Conservation (phyloP, 2,888 invertebrate species). For the Galerucella pusilla region DNA sequence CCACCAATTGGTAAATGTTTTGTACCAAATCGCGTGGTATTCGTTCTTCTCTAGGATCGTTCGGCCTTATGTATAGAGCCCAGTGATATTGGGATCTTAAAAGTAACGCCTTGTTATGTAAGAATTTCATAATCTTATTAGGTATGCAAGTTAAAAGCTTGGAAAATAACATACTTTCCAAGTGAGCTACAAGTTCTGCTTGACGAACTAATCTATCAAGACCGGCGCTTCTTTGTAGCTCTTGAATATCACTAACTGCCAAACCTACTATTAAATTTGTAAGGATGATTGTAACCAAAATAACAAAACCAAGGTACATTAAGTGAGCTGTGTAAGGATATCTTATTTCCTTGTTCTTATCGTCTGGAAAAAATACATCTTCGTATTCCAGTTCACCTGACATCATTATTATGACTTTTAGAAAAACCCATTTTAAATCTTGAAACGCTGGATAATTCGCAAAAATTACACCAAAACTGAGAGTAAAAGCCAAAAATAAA, state of each 20-base stretch:
- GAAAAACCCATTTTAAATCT: slow-evolving; percentile 72
- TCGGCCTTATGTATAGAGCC: slow-evolving; percentile 80
- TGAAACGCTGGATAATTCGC: slow-evolving; percentile 79
- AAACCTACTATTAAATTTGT: slow-evolving; percentile 87
- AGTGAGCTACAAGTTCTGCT: slow-evolving; percentile 83
- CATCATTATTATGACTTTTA: slow-evolving; percentile 91
- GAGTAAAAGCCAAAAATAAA: slow-evolving; percentile 81
- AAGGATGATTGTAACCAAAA: slow-evolving; percentile 83
- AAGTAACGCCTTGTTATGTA: slow-evolving; percentile 80
- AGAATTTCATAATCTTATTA: slow-evolving; percentile 71
- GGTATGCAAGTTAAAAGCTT: slow-evolving; percentile 74
- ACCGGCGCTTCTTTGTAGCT: slow-evolving; percentile 83
- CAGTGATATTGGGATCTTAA: slow-evolving; percentile 80
- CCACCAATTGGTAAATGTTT: slow-evolving; percentile 79
- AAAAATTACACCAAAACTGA: slow-evolving; percentile 86
- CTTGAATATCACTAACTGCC: slow-evolving; percentile 87
- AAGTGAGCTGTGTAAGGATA: slow-evolving; percentile 79
- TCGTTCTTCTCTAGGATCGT: slow-evolving; percentile 84
- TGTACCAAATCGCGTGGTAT: slow-evolving; percentile 81
- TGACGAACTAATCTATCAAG: slow-evolving; percentile 83
- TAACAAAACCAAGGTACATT: slow-evolving; percentile 80
- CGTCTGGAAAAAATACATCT: slow-evolving; percentile 77
- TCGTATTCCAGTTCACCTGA: slow-evolving; percentile 88
- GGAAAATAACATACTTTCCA: slow-evolving; percentile 87
- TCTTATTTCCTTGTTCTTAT: slow-evolving; percentile 62